These are phyloP conservation scores for Myotis brandtii DNA, from an alignment of 2,113 vertebrate species.

Conservation along the genomic window DNA sequence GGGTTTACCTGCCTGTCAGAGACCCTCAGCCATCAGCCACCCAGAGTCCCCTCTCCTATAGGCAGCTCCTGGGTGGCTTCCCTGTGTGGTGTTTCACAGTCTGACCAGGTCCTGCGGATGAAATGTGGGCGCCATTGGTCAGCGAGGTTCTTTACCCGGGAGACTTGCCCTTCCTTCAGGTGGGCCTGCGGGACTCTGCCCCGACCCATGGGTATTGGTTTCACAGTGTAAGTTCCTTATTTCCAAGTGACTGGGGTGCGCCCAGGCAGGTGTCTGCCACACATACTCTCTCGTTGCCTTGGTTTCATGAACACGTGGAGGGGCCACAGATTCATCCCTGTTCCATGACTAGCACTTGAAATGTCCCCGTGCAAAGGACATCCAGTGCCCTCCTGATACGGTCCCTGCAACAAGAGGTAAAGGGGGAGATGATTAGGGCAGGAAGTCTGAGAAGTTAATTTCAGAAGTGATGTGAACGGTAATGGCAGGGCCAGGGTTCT, in stretches of 20 bases:
- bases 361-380: no score
- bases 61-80: background rate
- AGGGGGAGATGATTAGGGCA: background rate
- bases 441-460: background rate
- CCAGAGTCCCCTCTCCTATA: background rate
- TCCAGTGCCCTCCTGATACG: background rate
- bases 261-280: background rate
- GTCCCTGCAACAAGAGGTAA: background rate
- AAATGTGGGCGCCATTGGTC: background rate
- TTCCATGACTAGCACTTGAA: background rate
- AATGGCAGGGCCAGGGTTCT: background rate
- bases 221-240: background rate
- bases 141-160: background rate
- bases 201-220: background rate
- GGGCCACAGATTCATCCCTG: background rate
- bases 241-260: background rate
- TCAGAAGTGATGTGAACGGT: fast-evolving
- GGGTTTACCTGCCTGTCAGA: fast-evolving
- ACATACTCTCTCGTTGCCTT: background rate
- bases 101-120: background rate
- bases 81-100: background rate
- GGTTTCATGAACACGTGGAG: background rate
- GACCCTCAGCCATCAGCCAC: fast-evolving
- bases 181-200: background rate
- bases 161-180: background rate